A percentile compares a stretch with the other conserved stretches of the same genome.
Evolutionary conservation across 1,140 invertebrate species (phyloP).

Genomic region (Heliothis virescens): DNA sequence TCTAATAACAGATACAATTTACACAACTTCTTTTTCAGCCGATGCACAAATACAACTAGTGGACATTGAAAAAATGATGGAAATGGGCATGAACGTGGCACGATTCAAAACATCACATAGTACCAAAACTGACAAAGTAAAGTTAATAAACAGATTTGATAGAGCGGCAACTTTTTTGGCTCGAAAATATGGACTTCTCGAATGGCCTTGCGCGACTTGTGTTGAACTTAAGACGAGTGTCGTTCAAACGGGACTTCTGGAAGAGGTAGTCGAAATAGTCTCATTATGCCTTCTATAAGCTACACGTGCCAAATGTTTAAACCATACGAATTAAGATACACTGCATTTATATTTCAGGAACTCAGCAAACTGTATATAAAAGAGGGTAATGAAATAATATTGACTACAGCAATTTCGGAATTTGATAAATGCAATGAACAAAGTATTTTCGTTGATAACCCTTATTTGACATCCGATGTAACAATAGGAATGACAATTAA

Average conservation of each 20-base stretch:
- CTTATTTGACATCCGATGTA: constrained; percentile 59
- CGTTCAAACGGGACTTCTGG: constrained; percentile 69
- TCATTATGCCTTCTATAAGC: background rate
- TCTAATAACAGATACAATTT: background rate
- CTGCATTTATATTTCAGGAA: constrained; percentile 55
- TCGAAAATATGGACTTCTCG: constrained; percentile 59
- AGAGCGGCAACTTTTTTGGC: constrained; percentile 62
- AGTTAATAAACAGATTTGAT: constrained; percentile 63
- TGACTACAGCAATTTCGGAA: constrained; percentile 59
- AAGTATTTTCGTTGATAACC: constrained; percentile 70
- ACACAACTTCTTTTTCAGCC: constrained; percentile 46
- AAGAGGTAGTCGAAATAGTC: constrained; percentile 54
- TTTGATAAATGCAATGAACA: constrained; percentile 66
- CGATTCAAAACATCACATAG: constrained; percentile 64
- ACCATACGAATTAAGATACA: too few relatives aligned
- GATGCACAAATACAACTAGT: constrained; percentile 65
- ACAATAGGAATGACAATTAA: constrained; percentile 65
- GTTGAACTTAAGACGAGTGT: constrained; percentile 69
- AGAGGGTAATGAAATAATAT: constrained; percentile 58
- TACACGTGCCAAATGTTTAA: too few relatives aligned
- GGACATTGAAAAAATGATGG: constrained; percentile 69
- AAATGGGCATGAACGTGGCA: constrained; percentile 70
- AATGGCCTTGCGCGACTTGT: constrained; percentile 71
- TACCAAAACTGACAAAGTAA: constrained; percentile 62
- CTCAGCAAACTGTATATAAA: constrained; percentile 53